Evolutionary conservation across 2,113 vertebrate species (phyloP), one percentile per base, ranked within the genome.

Genomic region (Myotis yumanensis): DNA sequence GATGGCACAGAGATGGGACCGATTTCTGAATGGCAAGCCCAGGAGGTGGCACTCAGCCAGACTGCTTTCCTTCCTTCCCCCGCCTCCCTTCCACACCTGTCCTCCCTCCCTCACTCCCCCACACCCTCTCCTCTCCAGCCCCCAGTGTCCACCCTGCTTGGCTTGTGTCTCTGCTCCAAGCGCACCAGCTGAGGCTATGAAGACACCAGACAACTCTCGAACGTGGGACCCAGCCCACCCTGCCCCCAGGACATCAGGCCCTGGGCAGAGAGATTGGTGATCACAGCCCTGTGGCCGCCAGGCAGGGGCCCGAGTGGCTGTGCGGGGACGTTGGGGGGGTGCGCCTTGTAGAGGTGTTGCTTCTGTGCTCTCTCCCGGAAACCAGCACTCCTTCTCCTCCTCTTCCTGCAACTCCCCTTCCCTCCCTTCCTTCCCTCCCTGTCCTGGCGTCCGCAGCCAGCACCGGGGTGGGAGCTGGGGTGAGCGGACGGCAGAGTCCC

Each of bases 61-160:
- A 35, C 28, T 8, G 25, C 52, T 43, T 25, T 54, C 20, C n/a
- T 14, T 40, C 40, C 28, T n/a, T 4, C 30, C 37, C 4, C 18
- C 7, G 5, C 14, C 11, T 23, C 35, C 43, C 3, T 14, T 17
- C 52, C 18, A 20, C 1, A 14, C 7, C 68, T 48, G 30, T 7
- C 22, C 10, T 18, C 12, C 14, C 30, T 32, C 14, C 62, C 57
- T 43, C 0, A 5, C 15, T 0, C 62, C 59, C 28, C 8, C 17
- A 32, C 3, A 9, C 4, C 17, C 15, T 4, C 32, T 54, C 18
- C 37, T 59, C 7, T 43, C 35, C 10, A 4, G 48, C 7, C 48
- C 46, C 17, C 17, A 25, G 17, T 62, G 37, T 35, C 79, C n/a
- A 16, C 16, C 4, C 52, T 12, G 1, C 28, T 0, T 8, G 25